phyloP scores from a whole-genome alignment of 2,797 vertebrate genomes.

The Allobates femoralis region DNA sequence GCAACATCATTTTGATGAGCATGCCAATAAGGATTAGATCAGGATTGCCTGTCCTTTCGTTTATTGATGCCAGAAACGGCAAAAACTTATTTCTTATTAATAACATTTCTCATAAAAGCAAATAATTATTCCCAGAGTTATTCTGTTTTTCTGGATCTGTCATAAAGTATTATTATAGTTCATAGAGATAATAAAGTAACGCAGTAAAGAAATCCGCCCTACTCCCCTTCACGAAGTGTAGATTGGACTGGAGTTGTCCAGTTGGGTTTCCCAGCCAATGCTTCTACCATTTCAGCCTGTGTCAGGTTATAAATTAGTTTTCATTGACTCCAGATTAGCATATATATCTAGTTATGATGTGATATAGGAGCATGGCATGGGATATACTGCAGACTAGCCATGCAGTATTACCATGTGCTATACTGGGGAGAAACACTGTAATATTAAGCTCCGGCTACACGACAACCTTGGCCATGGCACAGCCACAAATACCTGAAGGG shows the following conservation, averaged over 20 bases:
- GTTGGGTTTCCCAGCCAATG: not conserved
- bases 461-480: too few species aligned
- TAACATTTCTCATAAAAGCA: conserved; percentile 48
- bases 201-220: not conserved
- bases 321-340: not conserved
- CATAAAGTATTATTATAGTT: conserved; percentile 28
- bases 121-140: conserved; percentile 47
- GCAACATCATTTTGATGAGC: conserved; percentile 53
- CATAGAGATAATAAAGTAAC: not conserved
- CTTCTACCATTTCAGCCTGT: not conserved
- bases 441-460: too few species aligned
- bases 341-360: not conserved
- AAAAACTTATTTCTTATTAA: conserved; percentile 46
- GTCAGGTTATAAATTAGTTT: not conserved
- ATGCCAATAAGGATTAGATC: conserved; percentile 52
- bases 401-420: not conserved
- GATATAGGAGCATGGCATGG: not conserved
- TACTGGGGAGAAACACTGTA: not conserved
- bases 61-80: conserved; percentile 49
- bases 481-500: too few species aligned
- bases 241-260: not conserved
- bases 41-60: conserved; percentile 42
- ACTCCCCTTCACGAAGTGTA: too few species aligned
- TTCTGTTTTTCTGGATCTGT: conserved; percentile 35
- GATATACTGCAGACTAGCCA: not conserved